phyloP scores from a whole-genome alignment of 1,140 invertebrate genomes.

The Bombus huntii region DNA sequence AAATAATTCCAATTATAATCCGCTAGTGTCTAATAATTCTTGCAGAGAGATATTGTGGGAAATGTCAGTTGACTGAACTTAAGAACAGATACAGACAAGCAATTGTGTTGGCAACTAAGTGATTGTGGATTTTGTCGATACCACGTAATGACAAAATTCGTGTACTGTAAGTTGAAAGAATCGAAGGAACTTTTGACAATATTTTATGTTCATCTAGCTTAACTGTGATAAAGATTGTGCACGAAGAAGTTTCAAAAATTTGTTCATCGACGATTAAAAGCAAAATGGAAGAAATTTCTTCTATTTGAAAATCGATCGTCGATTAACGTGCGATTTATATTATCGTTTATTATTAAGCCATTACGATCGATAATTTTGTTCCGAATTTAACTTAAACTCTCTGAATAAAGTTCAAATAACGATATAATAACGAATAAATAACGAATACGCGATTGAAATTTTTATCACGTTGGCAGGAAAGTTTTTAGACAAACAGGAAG shows the following conservation, averaged over 20 bases:
- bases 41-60: background rate
- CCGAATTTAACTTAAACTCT: background rate
- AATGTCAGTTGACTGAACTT: background rate
- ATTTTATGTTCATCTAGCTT: too few species aligned
- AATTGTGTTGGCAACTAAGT: too few species aligned
- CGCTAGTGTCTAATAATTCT: background rate
- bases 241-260: too few species aligned
- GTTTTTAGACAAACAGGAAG: constrained; percentile 24
- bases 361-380: background rate
- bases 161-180: too few species aligned
- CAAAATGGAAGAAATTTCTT: too few species aligned
- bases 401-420: background rate
- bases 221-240: too few species aligned
- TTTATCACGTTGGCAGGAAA: background rate
- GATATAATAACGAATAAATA: too few species aligned
- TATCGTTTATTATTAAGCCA: background rate
- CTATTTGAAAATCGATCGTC: too few species aligned
- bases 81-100: background rate
- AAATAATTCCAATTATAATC: background rate
- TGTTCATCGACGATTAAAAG: too few species aligned
- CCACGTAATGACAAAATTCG: too few species aligned
- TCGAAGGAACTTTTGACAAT: too few species aligned
- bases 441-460: background rate
- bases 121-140: too few species aligned
- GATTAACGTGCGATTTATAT: background rate